phyloP scores from a whole-genome alignment of 2,797 vertebrate genomes.

The Darevskia nairensis region DNA sequence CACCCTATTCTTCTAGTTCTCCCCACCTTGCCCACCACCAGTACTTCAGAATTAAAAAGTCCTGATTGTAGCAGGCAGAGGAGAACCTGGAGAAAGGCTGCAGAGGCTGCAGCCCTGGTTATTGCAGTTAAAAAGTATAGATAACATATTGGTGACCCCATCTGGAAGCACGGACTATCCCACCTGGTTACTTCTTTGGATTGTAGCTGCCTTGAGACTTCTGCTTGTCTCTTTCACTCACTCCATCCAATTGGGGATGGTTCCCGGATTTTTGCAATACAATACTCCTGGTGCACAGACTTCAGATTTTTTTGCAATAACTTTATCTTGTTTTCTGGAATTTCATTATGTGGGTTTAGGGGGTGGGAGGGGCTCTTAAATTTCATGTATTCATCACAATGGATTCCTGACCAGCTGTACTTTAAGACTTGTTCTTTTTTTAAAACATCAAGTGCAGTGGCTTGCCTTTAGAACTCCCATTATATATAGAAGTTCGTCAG shows the following conservation, averaged over 20 bases:
- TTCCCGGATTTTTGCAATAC: slow-evolving; percentile 32
- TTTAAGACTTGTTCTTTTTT: slow-evolving; percentile 23
- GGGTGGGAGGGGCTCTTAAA: background rate
- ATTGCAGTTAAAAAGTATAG: background rate
- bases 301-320: slow-evolving; percentile 48
- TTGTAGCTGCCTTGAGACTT: slow-evolving; percentile 30
- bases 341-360: background rate
- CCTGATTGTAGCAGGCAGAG: background rate
- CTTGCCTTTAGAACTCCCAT: slow-evolving; percentile 28
- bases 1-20: background rate
- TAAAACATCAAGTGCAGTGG: slow-evolving; percentile 18
- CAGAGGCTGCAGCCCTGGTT: background rate
- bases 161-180: slow-evolving; percentile 26
- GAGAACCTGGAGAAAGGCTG: background rate
- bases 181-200: background rate
- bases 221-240: slow-evolving; percentile 15
- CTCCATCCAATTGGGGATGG: slow-evolving; percentile 15
- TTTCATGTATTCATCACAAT: background rate
- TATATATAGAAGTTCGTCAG: slow-evolving; percentile 35
- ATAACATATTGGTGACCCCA: background rate
- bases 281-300: slow-evolving; percentile 6
- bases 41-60: background rate
- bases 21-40: too few relatives aligned
- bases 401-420: background rate
- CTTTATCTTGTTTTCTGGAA: slow-evolving; percentile 9